These are phyloP conservation scores for Tautogolabrus adspersus DNA, from an alignment of 2,113 vertebrate species.

Conservation along the genomic window DNA sequence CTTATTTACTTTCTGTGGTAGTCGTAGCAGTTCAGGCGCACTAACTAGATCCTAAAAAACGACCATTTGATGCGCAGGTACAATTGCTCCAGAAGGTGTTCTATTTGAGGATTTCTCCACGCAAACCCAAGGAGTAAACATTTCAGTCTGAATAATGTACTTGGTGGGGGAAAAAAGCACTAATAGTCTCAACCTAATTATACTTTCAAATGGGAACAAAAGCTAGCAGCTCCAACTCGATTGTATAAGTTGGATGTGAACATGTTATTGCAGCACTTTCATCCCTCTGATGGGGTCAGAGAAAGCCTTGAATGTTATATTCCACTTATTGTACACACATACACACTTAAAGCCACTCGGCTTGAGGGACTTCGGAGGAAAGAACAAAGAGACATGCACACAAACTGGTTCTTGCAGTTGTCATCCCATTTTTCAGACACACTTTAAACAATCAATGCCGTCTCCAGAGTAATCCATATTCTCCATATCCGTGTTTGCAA, in stretches of 20 bases:
- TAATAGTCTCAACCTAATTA: conserved; percentile 39
- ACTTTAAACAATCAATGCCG: conserved; percentile 64
- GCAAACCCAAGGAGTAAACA: conserved; percentile 13
- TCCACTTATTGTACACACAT: conserved; percentile 44
- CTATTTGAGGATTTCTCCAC: neutral
- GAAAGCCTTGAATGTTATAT: conserved; percentile 30
- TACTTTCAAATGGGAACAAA: conserved; percentile 35
- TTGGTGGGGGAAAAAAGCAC: neutral
- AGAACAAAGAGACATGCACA: conserved; percentile 38
- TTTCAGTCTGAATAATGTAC: conserved; percentile 32
- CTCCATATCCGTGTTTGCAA: conserved; percentile 54
- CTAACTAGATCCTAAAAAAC: neutral
- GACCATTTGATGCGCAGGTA: neutral
- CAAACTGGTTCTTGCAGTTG: conserved; percentile 26
- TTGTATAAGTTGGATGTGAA: conserved; percentile 34
- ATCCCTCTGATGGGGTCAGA: conserved; percentile 56
- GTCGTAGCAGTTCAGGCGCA: neutral
- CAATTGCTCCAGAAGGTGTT: neutral
- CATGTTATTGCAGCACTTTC: conserved; percentile 24
- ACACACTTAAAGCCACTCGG: conserved; percentile 12
- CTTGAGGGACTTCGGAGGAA: conserved; percentile 26
- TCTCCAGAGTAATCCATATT: conserved; percentile 63
- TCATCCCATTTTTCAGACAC: conserved; percentile 59
- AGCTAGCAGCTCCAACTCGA: neutral
- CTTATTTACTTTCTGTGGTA: too few species aligned